Conservation (phyloP, 1,140 invertebrate genomes). For the Macrocentrus cingulum region DNA sequence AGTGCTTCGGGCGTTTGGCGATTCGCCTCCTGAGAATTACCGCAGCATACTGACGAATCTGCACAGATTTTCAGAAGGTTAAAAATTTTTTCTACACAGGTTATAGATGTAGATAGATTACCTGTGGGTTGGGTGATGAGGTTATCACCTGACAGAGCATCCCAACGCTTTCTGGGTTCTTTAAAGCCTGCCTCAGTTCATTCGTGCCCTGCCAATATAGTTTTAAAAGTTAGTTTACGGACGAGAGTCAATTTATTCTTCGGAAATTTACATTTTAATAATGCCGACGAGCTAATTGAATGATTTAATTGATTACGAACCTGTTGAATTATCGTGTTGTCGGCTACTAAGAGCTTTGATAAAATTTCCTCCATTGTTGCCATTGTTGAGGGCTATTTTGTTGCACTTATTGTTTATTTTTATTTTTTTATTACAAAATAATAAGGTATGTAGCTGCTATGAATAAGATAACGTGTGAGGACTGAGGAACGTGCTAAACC, state of each 20-base stretch:
- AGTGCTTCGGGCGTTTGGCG: conserved; percentile 62
- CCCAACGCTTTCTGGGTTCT: conserved; percentile 63
- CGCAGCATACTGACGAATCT: conserved; percentile 71
- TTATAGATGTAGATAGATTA: conserved; percentile 38
- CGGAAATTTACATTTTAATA: too few relatives aligned
- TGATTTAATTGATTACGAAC: conserved; percentile 47
- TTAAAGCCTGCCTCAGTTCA: conserved; percentile 66
- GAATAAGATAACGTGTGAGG: too few relatives aligned
- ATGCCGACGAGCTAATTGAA: too few relatives aligned
- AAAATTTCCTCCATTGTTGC: conserved; percentile 61
- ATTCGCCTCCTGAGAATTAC: conserved; percentile 66
- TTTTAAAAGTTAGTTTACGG: conserved; percentile 23
- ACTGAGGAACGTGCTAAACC: too few relatives aligned
- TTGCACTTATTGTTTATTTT: too few relatives aligned
- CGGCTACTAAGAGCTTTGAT: conserved; percentile 57
- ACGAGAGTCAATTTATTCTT: conserved; percentile 17
- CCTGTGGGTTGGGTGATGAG: conserved; percentile 60
- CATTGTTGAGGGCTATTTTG: too few relatives aligned
- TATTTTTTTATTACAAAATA: too few relatives aligned
- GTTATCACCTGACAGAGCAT: conserved; percentile 64
- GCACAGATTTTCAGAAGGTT: too few relatives aligned
- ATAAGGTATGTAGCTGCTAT: too few relatives aligned
- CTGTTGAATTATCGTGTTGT: conserved; percentile 60
- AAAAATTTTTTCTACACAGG: neutral
- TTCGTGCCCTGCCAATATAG: conserved; percentile 61